These are phyloP conservation scores for Beroe forskalii DNA, from an alignment of 37 sponge, comb jelly and placozoan genomes.

Conservation along the genomic window DNA sequence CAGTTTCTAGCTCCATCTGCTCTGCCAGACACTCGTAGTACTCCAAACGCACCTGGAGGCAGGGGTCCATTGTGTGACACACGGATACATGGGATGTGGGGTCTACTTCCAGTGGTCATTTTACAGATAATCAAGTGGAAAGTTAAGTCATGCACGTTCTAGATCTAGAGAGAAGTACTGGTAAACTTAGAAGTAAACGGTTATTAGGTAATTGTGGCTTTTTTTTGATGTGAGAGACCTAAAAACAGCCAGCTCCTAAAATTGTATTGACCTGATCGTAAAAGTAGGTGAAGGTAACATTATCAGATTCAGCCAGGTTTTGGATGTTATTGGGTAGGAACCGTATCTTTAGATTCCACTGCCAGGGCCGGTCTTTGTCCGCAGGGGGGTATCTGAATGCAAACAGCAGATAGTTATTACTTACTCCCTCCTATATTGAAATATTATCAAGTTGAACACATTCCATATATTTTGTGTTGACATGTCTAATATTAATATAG, in stretches of 20 bases:
- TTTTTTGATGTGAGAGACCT: no score
- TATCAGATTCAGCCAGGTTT: slow-evolving; percentile 36
- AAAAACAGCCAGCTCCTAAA: no score
- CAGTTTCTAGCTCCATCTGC: slow-evolving; percentile 54
- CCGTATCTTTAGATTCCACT: slow-evolving; percentile 63
- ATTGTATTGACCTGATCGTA: slow-evolving; percentile 57
- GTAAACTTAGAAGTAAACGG: no score
- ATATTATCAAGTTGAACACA: not conserved
- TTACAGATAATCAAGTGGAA: no score
- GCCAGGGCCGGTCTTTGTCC: slow-evolving; percentile 52
- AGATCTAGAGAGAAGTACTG: no score
- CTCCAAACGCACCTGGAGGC: slow-evolving; percentile 51
- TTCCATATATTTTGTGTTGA: not conserved
- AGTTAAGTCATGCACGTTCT: no score
- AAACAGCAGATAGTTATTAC: not conserved
- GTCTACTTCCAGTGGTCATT: no score
- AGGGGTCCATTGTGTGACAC: no score
- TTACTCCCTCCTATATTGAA: not conserved
- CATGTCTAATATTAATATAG: not conserved
- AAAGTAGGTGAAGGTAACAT: slow-evolving; percentile 55
- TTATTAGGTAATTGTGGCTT: no score
- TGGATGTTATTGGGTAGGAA: slow-evolving; percentile 58
- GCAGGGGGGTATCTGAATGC: slow-evolving; percentile 39
- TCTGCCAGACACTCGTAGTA: slow-evolving; percentile 27
- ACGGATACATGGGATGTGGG: no score